These are phyloP conservation scores for Artemisiospiza belli DNA, from an alignment of 2,113 vertebrate genomes.

Conservation along the genomic window DNA sequence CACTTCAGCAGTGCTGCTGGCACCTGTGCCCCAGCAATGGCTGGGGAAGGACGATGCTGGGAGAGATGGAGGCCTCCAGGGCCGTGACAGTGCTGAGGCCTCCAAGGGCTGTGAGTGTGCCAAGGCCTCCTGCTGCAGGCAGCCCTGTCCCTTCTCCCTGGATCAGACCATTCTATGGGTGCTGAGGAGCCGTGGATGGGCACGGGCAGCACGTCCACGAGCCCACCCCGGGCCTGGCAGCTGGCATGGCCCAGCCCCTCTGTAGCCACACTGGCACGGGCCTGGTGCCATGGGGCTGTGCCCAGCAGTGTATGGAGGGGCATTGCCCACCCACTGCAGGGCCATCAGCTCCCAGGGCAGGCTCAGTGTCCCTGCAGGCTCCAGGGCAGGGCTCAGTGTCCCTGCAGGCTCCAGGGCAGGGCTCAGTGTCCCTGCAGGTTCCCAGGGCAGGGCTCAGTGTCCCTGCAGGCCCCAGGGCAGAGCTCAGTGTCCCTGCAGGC, in stretches of 20 bases:
- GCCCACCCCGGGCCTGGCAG: too few species aligned
- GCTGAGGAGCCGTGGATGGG: not conserved
- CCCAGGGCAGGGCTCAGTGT: too few species aligned
- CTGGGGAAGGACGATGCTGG: not conserved
- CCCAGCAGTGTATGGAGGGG: not conserved
- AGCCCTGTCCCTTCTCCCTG: not conserved
- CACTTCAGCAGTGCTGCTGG: not conserved
- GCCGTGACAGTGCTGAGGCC: not conserved
- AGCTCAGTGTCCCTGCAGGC: too few species aligned
- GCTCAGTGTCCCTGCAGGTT: not conserved
- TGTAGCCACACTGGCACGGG: not conserved
- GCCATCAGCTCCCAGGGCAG: not conserved
- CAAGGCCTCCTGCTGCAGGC: not conserved
- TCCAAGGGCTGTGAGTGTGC: too few species aligned
- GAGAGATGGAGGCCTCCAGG: not conserved
- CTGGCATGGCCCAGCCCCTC: rapidly evolving
- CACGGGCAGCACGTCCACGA: rapidly evolving
- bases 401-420: not conserved
- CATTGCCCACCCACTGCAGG: not conserved
- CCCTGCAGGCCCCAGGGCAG: too few species aligned
- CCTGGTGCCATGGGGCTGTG: rapidly evolving
- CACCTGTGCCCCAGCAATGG: not conserved
- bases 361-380: not conserved
- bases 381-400: too few species aligned
- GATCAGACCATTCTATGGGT: not conserved